Conservation (phyloP, 1,140 invertebrate species). For the Caerostris darwini region DNA sequence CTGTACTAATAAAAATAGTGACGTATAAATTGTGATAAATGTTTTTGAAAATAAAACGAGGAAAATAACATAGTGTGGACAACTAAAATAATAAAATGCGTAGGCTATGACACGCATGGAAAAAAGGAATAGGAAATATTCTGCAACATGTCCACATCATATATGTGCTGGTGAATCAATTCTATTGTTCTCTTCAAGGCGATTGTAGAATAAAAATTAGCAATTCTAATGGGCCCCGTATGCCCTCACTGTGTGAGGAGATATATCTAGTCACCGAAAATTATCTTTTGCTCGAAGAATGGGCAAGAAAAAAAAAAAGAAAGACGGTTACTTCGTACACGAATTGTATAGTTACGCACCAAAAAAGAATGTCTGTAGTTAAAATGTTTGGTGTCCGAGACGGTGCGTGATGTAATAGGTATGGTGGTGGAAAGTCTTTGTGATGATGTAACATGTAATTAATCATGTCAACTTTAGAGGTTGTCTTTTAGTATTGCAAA, state of each 20-base stretch:
- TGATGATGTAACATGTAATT: not conserved
- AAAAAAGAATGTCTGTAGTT: not conserved
- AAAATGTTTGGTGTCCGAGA: not conserved
- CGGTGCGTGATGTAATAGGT: not conserved
- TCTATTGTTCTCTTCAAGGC: constrained; percentile 60
- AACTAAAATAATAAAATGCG: not conserved
- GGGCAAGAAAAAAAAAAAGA: not conserved
- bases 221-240: constrained; percentile 8
- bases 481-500: not conserved
- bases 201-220: constrained; percentile 44
- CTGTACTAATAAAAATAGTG: too few relatives aligned
- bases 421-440: not conserved
- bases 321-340: not conserved
- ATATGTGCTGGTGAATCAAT: constrained; percentile 17
- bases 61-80: not conserved
- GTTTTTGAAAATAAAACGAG: not conserved
- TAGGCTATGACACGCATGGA: constrained; percentile 29
- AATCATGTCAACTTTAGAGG: not conserved
- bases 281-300: not conserved
- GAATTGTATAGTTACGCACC: not conserved
- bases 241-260: constrained; percentile 13
- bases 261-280: not conserved
- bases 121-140: constrained; percentile 46
- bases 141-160: constrained; percentile 6
- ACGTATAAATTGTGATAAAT: too few relatives aligned